Percentiles rank a stretch among this genome's conserved stretches.
Conservation (phyloP, 2,888 invertebrate species). For the Schizotus pectinicornis region DNA sequence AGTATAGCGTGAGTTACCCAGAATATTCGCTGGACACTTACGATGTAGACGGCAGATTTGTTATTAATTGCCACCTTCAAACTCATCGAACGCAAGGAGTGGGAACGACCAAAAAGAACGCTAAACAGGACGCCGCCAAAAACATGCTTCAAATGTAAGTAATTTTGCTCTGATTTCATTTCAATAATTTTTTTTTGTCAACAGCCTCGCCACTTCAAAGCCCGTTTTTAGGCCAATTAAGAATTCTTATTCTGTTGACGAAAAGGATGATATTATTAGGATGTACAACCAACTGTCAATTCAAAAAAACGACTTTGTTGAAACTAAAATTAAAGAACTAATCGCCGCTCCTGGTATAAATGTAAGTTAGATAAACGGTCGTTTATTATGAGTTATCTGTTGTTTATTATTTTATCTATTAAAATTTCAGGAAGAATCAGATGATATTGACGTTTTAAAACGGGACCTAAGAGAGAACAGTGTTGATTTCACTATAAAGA, state of each 20-base stretch:
- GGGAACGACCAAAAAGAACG: constrained; percentile 33
- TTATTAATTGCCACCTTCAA: constrained; percentile 27
- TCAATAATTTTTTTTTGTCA: neutral
- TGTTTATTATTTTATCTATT: neutral
- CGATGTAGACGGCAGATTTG: constrained; percentile 18
- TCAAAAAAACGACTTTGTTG: neutral
- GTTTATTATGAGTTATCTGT: too few relatives aligned
- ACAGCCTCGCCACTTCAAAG: too few relatives aligned
- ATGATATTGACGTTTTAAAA: neutral
- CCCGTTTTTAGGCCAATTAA: neutral
- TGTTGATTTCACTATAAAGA: neutral
- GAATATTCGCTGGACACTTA: constrained; percentile 13
- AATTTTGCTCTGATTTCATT: neutral
- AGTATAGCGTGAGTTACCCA: constrained; percentile 22
- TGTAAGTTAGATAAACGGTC: neutral
- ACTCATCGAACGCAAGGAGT: constrained; percentile 23
- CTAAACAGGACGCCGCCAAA: constrained; percentile 35
- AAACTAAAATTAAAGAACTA: neutral
- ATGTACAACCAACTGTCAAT: neutral
- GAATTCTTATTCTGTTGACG: neutral
- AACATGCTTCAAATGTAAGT: constrained; percentile 33
- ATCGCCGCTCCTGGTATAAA: neutral
- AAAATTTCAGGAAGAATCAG: neutral
- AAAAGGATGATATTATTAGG: neutral
- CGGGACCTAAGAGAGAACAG: neutral